A percentile compares a stretch with the other conserved stretches of the same genome.
Conservation (phyloP, 2,797 vertebrate species). For the Hoplostethus mediterraneus region DNA sequence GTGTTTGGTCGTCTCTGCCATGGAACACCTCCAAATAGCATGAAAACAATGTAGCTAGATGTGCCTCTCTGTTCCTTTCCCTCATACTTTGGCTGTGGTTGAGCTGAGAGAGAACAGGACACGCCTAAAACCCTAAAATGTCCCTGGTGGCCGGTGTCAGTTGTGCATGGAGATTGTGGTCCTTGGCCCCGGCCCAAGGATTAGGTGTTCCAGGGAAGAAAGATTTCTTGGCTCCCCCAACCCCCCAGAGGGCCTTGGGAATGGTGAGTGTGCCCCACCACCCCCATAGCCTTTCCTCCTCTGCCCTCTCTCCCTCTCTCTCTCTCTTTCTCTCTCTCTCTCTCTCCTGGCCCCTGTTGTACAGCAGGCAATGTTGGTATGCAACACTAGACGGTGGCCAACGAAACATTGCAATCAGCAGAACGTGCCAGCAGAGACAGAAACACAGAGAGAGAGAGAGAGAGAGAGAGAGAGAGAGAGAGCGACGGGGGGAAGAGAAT, state of each 20-base stretch:
- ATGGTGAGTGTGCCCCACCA: slow-evolving; percentile 71
- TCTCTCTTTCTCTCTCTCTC: slow-evolving; percentile 45
- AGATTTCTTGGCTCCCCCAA: slow-evolving; percentile 86
- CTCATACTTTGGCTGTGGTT: slow-evolving; percentile 87
- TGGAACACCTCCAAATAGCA: slow-evolving; percentile 18
- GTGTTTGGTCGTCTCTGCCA: slow-evolving; percentile 8
- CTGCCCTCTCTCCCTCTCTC: slow-evolving; percentile 69
- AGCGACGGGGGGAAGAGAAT: not conserved
- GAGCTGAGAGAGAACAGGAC: slow-evolving; percentile 87
- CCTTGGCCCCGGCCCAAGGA: slow-evolving; percentile 90
- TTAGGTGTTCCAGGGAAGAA: slow-evolving; percentile 92
- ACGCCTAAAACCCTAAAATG: slow-evolving; percentile 91
- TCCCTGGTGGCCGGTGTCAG: slow-evolving; percentile 90
- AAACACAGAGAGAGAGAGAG: not conserved
- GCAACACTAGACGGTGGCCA: slow-evolving; percentile 34
- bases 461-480: not conserved
- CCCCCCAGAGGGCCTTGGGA: slow-evolving; percentile 86
- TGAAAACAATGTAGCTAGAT: slow-evolving; percentile 6
- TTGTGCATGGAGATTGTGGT: slow-evolving; percentile 86
- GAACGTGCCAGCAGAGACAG: slow-evolving; percentile 29
- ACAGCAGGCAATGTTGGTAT: slow-evolving; percentile 40
- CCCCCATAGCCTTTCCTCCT: slow-evolving; percentile 71
- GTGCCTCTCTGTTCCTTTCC: slow-evolving; percentile 81
- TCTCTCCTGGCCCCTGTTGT: slow-evolving; percentile 25
- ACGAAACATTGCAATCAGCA: slow-evolving; percentile 36